Conservation (phyloP, 2,797 vertebrate genomes). For the Oryzias dopingdopingensis region DNA sequence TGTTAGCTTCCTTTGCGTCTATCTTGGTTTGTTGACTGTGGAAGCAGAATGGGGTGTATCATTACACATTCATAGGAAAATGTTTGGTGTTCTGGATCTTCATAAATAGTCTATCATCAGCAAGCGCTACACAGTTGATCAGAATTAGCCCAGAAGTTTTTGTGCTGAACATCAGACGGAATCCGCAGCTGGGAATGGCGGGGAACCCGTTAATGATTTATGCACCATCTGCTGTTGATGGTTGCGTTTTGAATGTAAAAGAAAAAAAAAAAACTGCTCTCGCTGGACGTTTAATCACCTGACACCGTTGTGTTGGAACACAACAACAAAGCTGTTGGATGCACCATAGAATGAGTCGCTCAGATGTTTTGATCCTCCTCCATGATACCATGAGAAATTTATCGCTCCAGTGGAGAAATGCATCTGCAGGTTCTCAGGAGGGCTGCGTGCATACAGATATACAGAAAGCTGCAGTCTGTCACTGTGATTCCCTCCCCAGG, state of each 20-base stretch:
- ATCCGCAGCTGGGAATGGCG: conserved; percentile 32
- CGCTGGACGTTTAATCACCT: conserved; percentile 75
- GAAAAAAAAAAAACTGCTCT: conserved; percentile 50
- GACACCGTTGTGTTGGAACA: conserved; percentile 75
- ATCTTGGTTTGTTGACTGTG: conserved; percentile 44
- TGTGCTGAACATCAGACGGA: conserved; percentile 64
- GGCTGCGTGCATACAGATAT: conserved; percentile 37
- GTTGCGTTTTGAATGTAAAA: conserved; percentile 69
- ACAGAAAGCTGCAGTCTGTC: conserved; percentile 29
- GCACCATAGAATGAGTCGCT: conserved; percentile 48
- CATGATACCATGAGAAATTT: conserved; percentile 55
- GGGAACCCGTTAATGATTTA: conserved; percentile 78
- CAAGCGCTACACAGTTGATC: conserved; percentile 30
- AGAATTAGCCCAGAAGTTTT: conserved; percentile 51
- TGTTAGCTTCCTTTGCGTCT: conserved; percentile 34
- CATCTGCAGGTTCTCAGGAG: conserved; percentile 38
- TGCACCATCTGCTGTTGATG: conserved; percentile 69
- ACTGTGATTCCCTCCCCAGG: conserved; percentile 55
- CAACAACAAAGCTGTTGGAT: conserved; percentile 63
- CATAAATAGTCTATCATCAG: conserved; percentile 64
- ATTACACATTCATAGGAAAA: conserved; percentile 58
- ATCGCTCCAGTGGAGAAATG: conserved; percentile 48
- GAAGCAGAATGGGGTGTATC: conserved; percentile 40
- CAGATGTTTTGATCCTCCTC: conserved; percentile 74
- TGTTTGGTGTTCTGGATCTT: conserved; percentile 51